Base-by-base conservation (phyloP, 2,888 invertebrate species). In the Cosmopolites sordidus region DNA sequence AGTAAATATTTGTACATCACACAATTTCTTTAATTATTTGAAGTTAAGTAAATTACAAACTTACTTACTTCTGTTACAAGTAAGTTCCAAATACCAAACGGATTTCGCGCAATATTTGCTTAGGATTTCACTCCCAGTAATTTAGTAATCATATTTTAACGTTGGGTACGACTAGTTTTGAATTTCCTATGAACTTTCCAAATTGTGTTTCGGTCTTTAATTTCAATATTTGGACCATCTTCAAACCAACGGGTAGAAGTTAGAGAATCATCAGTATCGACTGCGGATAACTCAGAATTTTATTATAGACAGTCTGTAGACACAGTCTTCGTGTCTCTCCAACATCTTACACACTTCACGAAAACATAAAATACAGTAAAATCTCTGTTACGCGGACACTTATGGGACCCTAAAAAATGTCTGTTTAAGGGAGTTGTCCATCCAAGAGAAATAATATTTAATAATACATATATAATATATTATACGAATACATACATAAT, bases 121-220 rank as follows among this genome's bases (percentile, higher is more conserved):
- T 11, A 14, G 2, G 30, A 15, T 15, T 29, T 44, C 33, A 29
- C 27, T 3, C 44, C 44, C 11, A 15, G 14, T 30, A 44, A 29
- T 30, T 44, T 44, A 11, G 44, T 44, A 5, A 44, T 30, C 27
- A 44, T 44, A 30, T 44, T 44, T n/a, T 44, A 30, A 11, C 15
- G 14, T 41, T 11, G 14, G 15, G 30, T 30, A 2, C 30, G 30
- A 11, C 30, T 15, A 29, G 15, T 44, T 44, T 29, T 44, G 11
- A 11, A 11, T 16, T 15, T 16, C 6, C 15, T 12, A 27, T 44
- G 30, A 29, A 44, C 44, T 44, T 44, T 44, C 30, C 44, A 44
- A 44, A 44, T 29, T 2, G 44, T 29, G 11, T 44, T 43, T 18
- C 9, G 4, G 43, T 43, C 44, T 29, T 30, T 44, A 8, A 27